phyloP scores from a whole-genome alignment of 2,797 vertebrate genomes.

The Tarsius wallacei region DNA sequence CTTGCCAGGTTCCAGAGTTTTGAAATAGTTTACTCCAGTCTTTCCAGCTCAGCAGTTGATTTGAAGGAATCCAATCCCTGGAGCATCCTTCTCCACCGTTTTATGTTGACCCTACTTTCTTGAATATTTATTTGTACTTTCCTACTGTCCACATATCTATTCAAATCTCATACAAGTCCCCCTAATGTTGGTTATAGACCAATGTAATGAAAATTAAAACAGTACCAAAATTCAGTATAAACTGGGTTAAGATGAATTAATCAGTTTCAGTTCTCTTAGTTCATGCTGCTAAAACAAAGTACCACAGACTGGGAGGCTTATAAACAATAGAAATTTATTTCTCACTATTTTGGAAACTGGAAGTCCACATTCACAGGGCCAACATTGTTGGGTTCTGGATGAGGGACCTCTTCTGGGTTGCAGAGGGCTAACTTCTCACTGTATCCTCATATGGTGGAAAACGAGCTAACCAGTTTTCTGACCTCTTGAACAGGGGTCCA shows the following conservation, averaged over 20 bases:
- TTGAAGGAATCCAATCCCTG: neutral
- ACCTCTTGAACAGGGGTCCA: neutral
- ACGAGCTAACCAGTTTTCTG: neutral
- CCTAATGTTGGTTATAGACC: neutral
- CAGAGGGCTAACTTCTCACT: neutral
- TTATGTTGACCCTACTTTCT: neutral
- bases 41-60: neutral
- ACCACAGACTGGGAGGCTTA: neutral
- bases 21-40: neutral
- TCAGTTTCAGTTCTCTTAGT: constrained; percentile 26
- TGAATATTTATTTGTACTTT: neutral
- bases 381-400: neutral
- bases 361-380: neutral
- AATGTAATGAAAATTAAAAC: neutral
- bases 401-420: neutral
- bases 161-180: neutral
- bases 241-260: neutral
- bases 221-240: neutral
- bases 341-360: neutral
- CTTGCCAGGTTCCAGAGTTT: neutral
- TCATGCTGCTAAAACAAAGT: neutral
- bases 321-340: neutral
- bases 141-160: neutral
- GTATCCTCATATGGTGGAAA: neutral
- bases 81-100: neutral